Base-by-base conservation (phyloP, 2,113 vertebrate species). In the Cololabis saira region DNA sequence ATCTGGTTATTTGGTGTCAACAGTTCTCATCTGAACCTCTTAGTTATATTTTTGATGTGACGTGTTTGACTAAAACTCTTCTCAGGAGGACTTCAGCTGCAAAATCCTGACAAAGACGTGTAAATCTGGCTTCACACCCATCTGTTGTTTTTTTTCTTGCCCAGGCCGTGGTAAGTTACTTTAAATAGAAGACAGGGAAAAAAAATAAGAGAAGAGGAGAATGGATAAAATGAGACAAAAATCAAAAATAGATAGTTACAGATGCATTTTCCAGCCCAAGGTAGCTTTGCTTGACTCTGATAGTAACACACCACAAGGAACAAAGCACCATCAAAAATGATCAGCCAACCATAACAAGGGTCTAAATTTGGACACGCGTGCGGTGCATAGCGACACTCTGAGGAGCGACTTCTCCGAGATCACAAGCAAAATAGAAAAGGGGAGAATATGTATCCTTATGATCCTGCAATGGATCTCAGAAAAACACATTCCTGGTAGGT, bases 311-410 rank as follows among this genome's bases (percentile, higher is more conserved):
- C 74, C 79, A 69, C 76, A 71, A 67, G 61, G 51, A 74, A 72
- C 70, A 63, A 79, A 84, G 70, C 51, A 18, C 80, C 86, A 86
- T 90, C 84, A 88, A 91, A 87, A 90, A 91, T 89, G 78, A 88
- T 74, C 81, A 91, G 49, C 71, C 80, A 87, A 88, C 86, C 87
- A 85, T 90, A 73, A 67, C 80, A 62, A 69, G 71, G 60, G 71
- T 85, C 87, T 91, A 90, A 85, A 89, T 90, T 61, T 86, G 88
- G 84, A 84, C 70, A 8, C 84, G 80, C 65, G 61, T 84, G 85
- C 71, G 0, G 59, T 45, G 67, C 67, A 83, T 78, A 80, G 69
- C 61, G 73, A 58, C 61, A 79, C 60, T 12, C 50, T 64, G 60
- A 75, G 71, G 63, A 67, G 17, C 1, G 37, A 63, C 63, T 73